Evolutionary conservation across 2,113 vertebrate genomes (phyloP).

Genomic region (Columbina picui): DNA sequence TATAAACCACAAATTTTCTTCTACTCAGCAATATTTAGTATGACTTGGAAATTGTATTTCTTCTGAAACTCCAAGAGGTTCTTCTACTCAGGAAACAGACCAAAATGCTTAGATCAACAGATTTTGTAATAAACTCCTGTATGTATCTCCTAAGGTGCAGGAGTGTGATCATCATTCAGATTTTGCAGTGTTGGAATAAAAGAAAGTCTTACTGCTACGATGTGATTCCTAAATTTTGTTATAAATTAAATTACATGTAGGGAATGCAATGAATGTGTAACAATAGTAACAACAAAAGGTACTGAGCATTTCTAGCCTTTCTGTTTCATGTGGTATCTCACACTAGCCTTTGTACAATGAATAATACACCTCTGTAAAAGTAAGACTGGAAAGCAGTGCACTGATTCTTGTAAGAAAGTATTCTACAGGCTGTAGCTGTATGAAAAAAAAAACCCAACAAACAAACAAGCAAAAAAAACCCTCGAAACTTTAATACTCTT

Average conservation of each 20-base stretch:
- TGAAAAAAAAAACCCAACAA: neutral
- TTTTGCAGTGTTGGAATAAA: neutral
- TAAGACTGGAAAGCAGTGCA: constrained; percentile 3
- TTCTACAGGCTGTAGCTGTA: neutral
- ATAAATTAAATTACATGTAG: neutral
- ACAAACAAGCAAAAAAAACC: too few species aligned
- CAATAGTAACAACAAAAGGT: neutral
- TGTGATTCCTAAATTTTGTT: neutral
- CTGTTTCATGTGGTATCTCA: neutral
- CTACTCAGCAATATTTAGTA: neutral
- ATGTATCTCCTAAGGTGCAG: neutral
- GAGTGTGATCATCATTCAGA: neutral
- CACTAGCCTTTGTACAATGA: neutral
- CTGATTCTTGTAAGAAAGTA: neutral
- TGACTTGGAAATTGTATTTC: fast-evolving
- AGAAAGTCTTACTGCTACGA: neutral
- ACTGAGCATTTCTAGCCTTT: neutral
- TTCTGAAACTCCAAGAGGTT: neutral
- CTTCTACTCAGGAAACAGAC: neutral
- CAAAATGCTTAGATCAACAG: neutral
- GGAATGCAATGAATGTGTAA: neutral
- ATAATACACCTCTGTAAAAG: neutral
- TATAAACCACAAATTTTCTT: neutral
- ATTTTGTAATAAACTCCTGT: neutral
- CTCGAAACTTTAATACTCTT: neutral